These are phyloP conservation scores for Steromphala cineraria DNA, from an alignment of 2,888 invertebrate species.

Conservation along the genomic window DNA sequence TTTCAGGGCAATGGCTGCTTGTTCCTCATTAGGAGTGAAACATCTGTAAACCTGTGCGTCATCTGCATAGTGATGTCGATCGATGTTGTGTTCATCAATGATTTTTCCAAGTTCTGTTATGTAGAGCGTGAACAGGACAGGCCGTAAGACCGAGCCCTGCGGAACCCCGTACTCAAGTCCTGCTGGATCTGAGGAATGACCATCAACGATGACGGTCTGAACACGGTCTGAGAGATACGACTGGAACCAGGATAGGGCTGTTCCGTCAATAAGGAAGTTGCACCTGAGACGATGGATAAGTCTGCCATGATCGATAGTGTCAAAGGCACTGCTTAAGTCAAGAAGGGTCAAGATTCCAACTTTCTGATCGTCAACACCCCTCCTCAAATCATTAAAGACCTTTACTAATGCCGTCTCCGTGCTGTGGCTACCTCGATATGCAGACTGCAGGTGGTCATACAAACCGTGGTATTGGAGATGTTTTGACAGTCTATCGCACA, in stretches of 20 bases:
- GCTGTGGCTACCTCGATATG: background rate
- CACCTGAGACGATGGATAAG: background rate
- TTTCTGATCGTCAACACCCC: background rate
- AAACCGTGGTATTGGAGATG: background rate
- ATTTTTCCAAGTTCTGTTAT: background rate
- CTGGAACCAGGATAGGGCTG: background rate
- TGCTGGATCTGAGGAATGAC: background rate
- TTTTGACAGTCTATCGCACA: background rate
- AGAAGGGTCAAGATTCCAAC: background rate
- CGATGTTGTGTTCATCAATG: background rate
- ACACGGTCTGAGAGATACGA: slow-evolving; percentile 8
- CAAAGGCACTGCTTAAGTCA: background rate
- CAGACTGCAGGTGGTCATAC: background rate
- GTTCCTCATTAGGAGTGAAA: background rate
- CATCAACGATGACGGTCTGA: background rate
- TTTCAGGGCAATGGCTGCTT: background rate
- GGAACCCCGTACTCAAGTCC: slow-evolving; percentile 12
- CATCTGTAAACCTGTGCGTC: background rate
- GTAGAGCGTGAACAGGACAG: background rate
- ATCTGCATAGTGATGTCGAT: background rate
- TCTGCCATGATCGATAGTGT: background rate
- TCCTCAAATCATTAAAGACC: background rate
- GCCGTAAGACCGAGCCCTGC: slow-evolving; percentile 19
- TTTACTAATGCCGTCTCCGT: background rate
- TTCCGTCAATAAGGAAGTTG: background rate